Percentiles rank a stretch among this genome's conserved stretches.
These are phyloP conservation scores for Apodemus sylvaticus DNA, from an alignment of 2,113 vertebrate species.

Conservation along the genomic window DNA sequence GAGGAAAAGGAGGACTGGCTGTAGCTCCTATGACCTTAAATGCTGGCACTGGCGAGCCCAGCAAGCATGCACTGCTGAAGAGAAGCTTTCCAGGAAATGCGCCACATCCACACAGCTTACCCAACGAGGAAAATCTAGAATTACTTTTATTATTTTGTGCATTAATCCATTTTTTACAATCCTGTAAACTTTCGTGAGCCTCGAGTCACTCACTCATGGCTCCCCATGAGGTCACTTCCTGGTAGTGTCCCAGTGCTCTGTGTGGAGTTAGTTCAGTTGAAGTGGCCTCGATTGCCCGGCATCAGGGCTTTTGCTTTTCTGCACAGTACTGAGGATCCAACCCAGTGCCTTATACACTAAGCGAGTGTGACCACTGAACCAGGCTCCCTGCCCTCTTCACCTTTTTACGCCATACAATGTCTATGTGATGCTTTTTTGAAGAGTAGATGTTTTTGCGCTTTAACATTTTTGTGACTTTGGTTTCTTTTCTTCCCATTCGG, in stretches of 20 bases:
- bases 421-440: not conserved
- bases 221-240: not conserved
- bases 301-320: not conserved
- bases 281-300: not conserved
- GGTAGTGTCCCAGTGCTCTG: not conserved
- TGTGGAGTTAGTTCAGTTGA: not conserved
- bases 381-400: not conserved
- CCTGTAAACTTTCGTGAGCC: not conserved
- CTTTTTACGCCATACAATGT: not conserved
- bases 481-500: conserved; percentile 7
- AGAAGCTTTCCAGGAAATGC: not conserved
- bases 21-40: not conserved
- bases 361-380: not conserved
- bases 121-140: not conserved
- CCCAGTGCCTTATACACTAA: not conserved
- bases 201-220: not conserved
- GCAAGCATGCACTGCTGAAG: not conserved
- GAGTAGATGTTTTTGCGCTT: not conserved
- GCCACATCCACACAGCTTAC: not conserved
- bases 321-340: not conserved
- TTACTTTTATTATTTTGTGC: conserved; percentile 30
- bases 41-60: not conserved
- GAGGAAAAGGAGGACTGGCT: too few species aligned
- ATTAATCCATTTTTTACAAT: conserved; percentile 40
- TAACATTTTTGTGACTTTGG: not conserved